Conservation (phyloP, 2,797 vertebrate species). For the Champsocephalus esox region DNA sequence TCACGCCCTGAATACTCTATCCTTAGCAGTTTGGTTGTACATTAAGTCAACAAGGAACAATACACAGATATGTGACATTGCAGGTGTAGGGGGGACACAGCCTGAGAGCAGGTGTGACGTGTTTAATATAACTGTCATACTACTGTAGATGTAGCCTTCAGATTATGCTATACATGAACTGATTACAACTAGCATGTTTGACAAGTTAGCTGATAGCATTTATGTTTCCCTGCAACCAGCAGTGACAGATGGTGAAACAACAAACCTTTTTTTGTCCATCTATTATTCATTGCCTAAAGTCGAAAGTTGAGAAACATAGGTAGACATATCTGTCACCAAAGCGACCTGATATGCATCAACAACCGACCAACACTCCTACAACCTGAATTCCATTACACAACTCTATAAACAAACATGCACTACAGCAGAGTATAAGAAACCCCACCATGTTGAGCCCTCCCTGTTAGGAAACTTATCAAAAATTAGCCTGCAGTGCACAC, state of each 20-base stretch:
- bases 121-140: conserved; percentile 13
- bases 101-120: not conserved
- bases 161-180: not conserved
- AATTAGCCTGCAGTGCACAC: conserved; percentile 18
- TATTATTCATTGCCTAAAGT: conserved; percentile 18
- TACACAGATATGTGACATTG: not conserved
- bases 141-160: conserved; percentile 5
- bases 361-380: conserved; percentile 6
- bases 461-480: conserved; percentile 72
- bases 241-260: conserved; percentile 37
- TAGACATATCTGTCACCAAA: conserved; percentile 19
- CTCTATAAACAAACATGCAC: conserved; percentile 37
- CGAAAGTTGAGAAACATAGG: not conserved
- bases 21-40: not conserved
- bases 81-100: not conserved
- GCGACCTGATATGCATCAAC: not conserved
- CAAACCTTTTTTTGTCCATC: conserved; percentile 7
- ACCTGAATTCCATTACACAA: conserved; percentile 49
- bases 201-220: conserved; percentile 21
- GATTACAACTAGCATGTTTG: conserved; percentile 6
- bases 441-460: conserved; percentile 42
- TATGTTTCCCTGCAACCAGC: conserved; percentile 25
- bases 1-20: not conserved
- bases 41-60: not conserved
- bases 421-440: conserved; percentile 31